These are phyloP conservation scores for Papilio polyxenes DNA, from an alignment of 1,140 invertebrate species.

Conservation along the genomic window DNA sequence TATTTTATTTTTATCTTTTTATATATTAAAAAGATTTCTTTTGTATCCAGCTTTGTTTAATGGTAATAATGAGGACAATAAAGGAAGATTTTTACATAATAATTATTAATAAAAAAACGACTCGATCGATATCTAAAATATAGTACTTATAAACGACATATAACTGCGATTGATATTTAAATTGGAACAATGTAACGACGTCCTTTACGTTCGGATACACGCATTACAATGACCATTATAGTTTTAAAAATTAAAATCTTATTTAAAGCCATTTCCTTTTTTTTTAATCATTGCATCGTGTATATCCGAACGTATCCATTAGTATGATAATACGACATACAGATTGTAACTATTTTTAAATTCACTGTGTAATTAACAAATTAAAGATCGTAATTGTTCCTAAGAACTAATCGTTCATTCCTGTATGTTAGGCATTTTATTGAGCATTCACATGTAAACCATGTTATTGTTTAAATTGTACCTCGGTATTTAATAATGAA, in stretches of 20 bases:
- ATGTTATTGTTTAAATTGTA: slow-evolving; percentile 49
- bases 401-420: slow-evolving; percentile 45
- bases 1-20: slow-evolving; percentile 48
- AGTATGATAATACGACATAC: slow-evolving; percentile 14
- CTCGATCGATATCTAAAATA: slow-evolving; percentile 73
- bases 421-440: slow-evolving; percentile 45
- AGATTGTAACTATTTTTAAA: slow-evolving; percentile 40
- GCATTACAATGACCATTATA: slow-evolving; percentile 34
- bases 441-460: slow-evolving; percentile 43
- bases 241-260: not conserved
- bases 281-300: too few relatives aligned
- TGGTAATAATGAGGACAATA: slow-evolving; percentile 79
- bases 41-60: slow-evolving; percentile 68
- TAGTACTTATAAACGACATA: slow-evolving; percentile 43
- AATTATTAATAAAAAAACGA: slow-evolving; percentile 73
- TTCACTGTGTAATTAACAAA: slow-evolving; percentile 40
- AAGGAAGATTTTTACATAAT: slow-evolving; percentile 78
- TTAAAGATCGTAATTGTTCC: slow-evolving; percentile 44
- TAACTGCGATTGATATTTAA: slow-evolving; percentile 46
- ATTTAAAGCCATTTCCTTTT: too few relatives aligned
- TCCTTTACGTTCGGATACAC: slow-evolving; percentile 53
- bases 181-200: slow-evolving; percentile 49
- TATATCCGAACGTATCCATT: slow-evolving; percentile 39
- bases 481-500: slow-evolving; percentile 43
- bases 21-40: slow-evolving; percentile 43